phyloP scores from a whole-genome alignment of 2,113 vertebrate genomes.

The Campylomormyrus numenius region DNA sequence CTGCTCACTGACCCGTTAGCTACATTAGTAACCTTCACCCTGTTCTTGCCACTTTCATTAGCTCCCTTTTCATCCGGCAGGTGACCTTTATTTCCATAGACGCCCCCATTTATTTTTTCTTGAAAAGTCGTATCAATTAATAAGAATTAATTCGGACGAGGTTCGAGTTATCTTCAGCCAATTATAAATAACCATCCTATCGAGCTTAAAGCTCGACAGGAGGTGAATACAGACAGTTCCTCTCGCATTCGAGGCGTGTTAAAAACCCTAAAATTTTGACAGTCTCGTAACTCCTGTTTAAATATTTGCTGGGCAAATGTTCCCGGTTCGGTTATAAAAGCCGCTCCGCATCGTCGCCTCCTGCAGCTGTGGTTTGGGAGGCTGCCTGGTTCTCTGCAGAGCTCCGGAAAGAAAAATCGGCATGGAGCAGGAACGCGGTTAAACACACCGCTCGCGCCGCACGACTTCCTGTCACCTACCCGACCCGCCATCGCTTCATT shows the following conservation, averaged over 20 bases:
- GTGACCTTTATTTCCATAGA: slow-evolving; percentile 5
- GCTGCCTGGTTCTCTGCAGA: not conserved
- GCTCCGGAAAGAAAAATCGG: not conserved
- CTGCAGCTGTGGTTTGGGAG: slow-evolving; percentile 3
- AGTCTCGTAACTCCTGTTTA: not conserved
- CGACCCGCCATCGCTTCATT: not conserved
- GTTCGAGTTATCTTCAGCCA: not conserved
- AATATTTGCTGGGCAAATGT: slow-evolving; percentile 20
- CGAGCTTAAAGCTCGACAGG: not conserved
- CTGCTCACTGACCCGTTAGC: slow-evolving; percentile 12
- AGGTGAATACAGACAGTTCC: not conserved
- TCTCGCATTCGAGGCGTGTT: not conserved
- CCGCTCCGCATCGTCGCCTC: not conserved
- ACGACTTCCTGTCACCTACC: not conserved
- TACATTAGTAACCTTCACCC: not conserved
- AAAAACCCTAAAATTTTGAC: slow-evolving; percentile 11
- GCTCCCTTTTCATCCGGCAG: not conserved
- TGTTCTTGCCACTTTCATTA: not conserved
- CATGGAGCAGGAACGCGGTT: not conserved
- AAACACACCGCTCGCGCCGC: not conserved
- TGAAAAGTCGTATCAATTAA: not conserved
- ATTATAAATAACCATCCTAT: not conserved
- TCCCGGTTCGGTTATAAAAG: not conserved
- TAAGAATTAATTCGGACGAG: not conserved
- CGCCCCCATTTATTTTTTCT: not conserved